Base-by-base conservation (phyloP, 2,113 vertebrate genomes). In the Sphaerodactylus townsendi region DNA sequence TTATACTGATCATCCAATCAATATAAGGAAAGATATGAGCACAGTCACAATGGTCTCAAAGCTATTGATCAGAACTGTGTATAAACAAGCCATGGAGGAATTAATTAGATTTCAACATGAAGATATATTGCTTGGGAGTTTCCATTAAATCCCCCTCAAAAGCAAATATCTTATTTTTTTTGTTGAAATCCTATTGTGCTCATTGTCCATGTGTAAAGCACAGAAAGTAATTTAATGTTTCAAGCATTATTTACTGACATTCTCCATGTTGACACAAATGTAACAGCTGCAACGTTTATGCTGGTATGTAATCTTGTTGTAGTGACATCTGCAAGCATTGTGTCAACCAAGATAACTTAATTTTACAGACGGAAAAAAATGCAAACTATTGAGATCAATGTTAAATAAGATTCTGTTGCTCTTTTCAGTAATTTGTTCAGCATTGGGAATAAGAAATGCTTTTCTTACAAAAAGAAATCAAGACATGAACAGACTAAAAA, bases 261-360 rank as follows among this genome's bases (percentile, higher is more conserved):
- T 62, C 25, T 66, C 33, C 50, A 84, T 37, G 33, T 2, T 62
- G 66, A 70, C 62, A 66, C 69, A 85, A 79, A 85, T 73, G 23
- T 79, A 85, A 74, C 56, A 85, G 76, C 69, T 85, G 84, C 70
- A 80, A 41, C 74, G 46, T 64, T 85, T 85, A 74, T 53, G 65
- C 62, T 62, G 41, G 41, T 41, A n/a, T 21, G 19, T 81, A 85
- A 85, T 85, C 44, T 81, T 69, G 68, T 81, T 85, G 68, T 68
- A 81, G 33, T 13, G 59, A 28, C 70, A 80, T 81, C 77, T 74
- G 64, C 28, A 81, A 81, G 17, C 37, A 44, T 25, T 81, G 44
- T 37, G 78, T 75, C 72, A 56, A 75, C 9, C 50, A 14, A 68
- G 35, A 66, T 70, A 84, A 85, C 70, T 68, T 80, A 81, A 85